phyloP scores from a whole-genome alignment of 2,888 invertebrate species.

The Scaptomyza polygonia region DNA sequence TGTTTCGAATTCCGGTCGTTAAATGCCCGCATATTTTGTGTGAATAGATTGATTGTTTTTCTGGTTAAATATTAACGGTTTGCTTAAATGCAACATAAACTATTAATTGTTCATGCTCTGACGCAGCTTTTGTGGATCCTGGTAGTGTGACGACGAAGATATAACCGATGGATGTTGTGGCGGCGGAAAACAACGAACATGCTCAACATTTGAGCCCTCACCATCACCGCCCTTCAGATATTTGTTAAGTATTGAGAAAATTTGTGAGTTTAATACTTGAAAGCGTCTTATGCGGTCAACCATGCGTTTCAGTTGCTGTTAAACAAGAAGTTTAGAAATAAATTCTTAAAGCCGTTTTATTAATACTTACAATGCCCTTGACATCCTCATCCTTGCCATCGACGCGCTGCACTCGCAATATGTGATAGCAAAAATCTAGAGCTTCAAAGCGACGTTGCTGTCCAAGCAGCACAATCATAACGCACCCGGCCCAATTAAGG shows the following conservation, averaged over 20 bases:
- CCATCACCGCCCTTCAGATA: constrained; percentile 94
- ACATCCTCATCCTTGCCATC: constrained; percentile 98
- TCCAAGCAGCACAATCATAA: constrained; percentile 96
- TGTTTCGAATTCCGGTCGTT: constrained; percentile 5
- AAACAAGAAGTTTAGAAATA: constrained; percentile 36
- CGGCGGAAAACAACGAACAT: constrained; percentile 98
- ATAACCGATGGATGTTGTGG: constrained; percentile 91
- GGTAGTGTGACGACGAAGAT: constrained; percentile 86
- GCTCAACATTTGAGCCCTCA: constrained; percentile 95
- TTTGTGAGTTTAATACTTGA: constrained; percentile 99
- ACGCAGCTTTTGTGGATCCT: constrained; percentile 87
- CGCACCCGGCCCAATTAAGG: constrained; percentile 99
- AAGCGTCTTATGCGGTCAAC: constrained; percentile 98
- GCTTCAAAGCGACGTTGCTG: constrained; percentile 98
- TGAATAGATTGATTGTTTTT: constrained; percentile 31
- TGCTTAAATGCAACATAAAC: constrained; percentile 53
- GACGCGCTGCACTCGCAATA: constrained; percentile 96
- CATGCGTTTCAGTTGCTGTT: constrained; percentile 96
- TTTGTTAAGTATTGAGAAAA: constrained; percentile 97
- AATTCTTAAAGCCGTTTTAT: background rate
- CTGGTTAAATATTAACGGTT: constrained; percentile 53
- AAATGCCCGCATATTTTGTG: constrained; percentile 36
- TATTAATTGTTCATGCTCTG: constrained; percentile 84
- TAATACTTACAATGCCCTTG: constrained; percentile 94
- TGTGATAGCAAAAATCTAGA: constrained; percentile 99